Percentiles rank a stretch among this genome's conserved stretches.
Evolutionary conservation across 1,140 invertebrate genomes (phyloP).

Genomic region (Nilaparvata lugens): DNA sequence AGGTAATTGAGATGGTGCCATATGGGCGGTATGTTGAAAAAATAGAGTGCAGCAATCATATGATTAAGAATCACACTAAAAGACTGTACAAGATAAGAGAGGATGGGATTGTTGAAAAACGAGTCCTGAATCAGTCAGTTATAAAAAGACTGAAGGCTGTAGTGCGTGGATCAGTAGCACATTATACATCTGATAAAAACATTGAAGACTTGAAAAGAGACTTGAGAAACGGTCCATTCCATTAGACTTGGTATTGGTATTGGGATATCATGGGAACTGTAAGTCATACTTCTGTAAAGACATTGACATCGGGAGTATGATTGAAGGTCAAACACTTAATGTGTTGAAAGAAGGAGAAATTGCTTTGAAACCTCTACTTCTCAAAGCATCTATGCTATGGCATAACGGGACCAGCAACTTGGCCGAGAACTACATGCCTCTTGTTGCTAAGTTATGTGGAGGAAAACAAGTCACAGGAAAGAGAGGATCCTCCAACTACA

Average conservation of each 20-base stretch:
- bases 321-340: neutral
- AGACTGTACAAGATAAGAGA: constrained; percentile 10
- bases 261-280: neutral
- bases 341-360: neutral
- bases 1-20: no score
- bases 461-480: neutral
- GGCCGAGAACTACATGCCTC: neutral
- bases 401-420: constrained; percentile 5
- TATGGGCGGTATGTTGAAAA: no score
- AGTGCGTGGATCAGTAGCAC: no score
- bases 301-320: no score
- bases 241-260: no score
- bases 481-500: constrained; percentile 3
- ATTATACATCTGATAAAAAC: neutral
- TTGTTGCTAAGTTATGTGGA: neutral
- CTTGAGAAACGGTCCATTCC: constrained; percentile 1
- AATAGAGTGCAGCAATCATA: neutral
- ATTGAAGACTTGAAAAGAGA: constrained; percentile 3
- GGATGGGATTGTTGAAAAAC: neutral
- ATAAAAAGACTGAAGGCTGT: no score
- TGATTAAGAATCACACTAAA: constrained; percentile 13
- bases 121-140: no score
- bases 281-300: neutral
- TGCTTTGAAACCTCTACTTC: constrained; percentile 5
- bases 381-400: neutral